These are phyloP conservation scores for Apodemus agrarius DNA, from an alignment of 2,797 vertebrate species.

Conservation along the genomic window DNA sequence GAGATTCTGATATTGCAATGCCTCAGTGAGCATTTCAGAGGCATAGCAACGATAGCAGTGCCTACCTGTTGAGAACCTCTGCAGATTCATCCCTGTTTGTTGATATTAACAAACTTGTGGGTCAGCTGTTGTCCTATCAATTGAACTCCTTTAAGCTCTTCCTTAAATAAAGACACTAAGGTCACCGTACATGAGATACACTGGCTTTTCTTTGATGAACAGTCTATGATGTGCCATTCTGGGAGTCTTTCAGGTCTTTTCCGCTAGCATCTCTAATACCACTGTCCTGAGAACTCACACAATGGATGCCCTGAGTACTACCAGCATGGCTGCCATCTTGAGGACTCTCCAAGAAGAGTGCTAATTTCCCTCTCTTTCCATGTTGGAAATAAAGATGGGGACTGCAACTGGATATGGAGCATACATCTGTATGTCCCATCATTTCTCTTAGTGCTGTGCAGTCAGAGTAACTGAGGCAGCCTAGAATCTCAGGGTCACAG, in stretches of 20 bases:
- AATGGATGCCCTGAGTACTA: not conserved
- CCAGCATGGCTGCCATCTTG: not conserved
- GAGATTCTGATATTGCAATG: not conserved
- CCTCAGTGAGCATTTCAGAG: not conserved
- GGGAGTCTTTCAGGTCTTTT: not conserved
- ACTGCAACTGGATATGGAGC: too few relatives aligned
- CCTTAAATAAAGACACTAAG: not conserved
- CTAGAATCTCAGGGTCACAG: not conserved
- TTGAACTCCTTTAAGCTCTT: not conserved
- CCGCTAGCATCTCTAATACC: not conserved
- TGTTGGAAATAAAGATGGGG: not conserved
- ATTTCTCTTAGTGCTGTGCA: not conserved
- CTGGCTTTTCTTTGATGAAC: not conserved
- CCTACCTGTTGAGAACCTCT: not conserved
- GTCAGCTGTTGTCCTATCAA: not conserved
- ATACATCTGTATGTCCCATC: not conserved
- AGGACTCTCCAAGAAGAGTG: not conserved
- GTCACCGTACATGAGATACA: not conserved
- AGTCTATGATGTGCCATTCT: not conserved
- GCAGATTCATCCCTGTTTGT: not conserved
- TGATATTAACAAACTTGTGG: not conserved
- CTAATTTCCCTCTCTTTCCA: not conserved
- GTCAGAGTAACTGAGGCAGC: not conserved
- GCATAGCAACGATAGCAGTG: not conserved
- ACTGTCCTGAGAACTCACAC: not conserved